A percentile compares a stretch with the other conserved stretches of the same genome.
Evolutionary conservation across 1,140 invertebrate genomes (phyloP).

Genomic region (Spodoptera frugiperda): DNA sequence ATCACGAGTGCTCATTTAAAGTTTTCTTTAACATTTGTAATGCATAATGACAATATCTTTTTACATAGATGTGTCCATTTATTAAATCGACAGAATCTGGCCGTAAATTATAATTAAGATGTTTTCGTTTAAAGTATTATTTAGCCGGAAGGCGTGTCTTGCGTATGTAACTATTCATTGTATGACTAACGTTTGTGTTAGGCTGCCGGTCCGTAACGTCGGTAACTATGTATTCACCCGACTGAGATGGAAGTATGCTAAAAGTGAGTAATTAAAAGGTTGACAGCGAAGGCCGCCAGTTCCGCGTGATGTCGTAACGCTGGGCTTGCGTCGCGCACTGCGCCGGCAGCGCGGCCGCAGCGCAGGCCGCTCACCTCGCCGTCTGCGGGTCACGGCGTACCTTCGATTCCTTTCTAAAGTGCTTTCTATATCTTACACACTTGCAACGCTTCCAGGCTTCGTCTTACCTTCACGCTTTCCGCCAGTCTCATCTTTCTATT

Average conservation of each 20-base stretch:
- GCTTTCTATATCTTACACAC: conserved; percentile 82
- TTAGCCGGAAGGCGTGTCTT: no score
- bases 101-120: neutral
- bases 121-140: neutral
- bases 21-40: conserved; percentile 28
- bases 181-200: neutral
- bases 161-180: no score
- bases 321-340: conserved; percentile 18
- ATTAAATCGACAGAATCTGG: neutral
- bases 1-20: conserved; percentile 29
- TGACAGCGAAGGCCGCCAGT: conserved; percentile 79
- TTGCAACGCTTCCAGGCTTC: conserved; percentile 61
- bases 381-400: conserved; percentile 76
- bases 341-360: conserved; percentile 53
- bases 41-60: neutral
- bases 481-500: conserved; percentile 55
- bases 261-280: conserved; percentile 77
- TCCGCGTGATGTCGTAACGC: conserved; percentile 76
- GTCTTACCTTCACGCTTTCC: conserved; percentile 69
- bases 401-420: conserved; percentile 84
- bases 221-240: conserved; percentile 3
- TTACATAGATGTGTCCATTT: neutral
- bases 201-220: neutral
- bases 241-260: conserved; percentile 50
- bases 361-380: conserved; percentile 77